These are phyloP conservation scores for Meteorus colon DNA, from an alignment of 2,888 invertebrate genomes.

Conservation along the genomic window DNA sequence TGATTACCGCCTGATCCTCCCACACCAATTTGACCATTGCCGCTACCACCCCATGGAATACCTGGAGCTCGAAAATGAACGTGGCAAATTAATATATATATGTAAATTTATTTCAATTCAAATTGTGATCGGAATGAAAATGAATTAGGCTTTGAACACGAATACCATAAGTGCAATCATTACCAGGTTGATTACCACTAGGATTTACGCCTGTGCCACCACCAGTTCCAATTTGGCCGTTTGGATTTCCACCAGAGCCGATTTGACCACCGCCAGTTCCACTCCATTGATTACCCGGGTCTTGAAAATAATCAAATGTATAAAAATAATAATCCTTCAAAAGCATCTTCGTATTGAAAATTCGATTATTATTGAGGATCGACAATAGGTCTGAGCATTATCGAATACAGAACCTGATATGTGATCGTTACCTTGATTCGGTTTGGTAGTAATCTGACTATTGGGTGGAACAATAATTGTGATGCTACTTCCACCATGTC, in stretches of 20 bases:
- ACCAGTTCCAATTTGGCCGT: not conserved
- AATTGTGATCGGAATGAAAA: not conserved
- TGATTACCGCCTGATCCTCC: not conserved
- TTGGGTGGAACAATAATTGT: not conserved
- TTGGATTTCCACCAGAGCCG: no score
- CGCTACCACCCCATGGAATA: not conserved
- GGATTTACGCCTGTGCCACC: not conserved
- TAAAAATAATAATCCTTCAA: no score
- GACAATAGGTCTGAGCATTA: no score
- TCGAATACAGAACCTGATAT: no score
- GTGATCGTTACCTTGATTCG: not conserved
- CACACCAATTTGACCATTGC: not conserved
- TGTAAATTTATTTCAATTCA: not conserved
- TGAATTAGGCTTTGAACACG: not conserved
- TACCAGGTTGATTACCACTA: not conserved
- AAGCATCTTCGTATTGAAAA: no score
- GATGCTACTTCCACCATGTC: not conserved
- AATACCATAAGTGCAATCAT: constrained; percentile 1
- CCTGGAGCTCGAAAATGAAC: not conserved
- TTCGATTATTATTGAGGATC: no score
- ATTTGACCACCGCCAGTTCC: not conserved
- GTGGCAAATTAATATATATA: not conserved
- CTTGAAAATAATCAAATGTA: not conserved
- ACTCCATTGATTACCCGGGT: not conserved
- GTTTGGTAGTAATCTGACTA: not conserved